Conservation (phyloP, 2,113 vertebrate genomes). For the Nothobranchius furzeri region DNA sequence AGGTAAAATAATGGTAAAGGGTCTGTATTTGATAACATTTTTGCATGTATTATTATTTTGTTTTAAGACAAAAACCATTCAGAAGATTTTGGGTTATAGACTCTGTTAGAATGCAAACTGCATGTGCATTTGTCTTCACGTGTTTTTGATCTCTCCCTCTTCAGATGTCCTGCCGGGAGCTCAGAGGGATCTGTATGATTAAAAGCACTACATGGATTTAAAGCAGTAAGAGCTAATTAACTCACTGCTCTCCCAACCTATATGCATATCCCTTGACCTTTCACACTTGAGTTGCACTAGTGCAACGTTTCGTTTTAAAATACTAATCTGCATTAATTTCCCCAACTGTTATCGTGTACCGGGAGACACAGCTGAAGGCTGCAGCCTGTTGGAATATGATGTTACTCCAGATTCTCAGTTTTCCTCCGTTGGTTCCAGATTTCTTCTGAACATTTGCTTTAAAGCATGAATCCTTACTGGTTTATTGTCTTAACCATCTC, state of each 20-base stretch:
- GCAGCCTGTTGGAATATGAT: slow-evolving; percentile 21
- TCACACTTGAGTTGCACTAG: slow-evolving; percentile 18
- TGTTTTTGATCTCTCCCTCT: slow-evolving; percentile 48
- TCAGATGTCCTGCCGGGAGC: slow-evolving; percentile 56
- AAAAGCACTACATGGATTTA: slow-evolving; percentile 57
- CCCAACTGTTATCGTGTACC: slow-evolving; percentile 15
- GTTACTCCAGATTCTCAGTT: slow-evolving; percentile 12
- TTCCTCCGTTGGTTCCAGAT: slow-evolving; percentile 21
- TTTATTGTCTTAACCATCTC: slow-evolving; percentile 13
- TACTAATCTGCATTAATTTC: slow-evolving; percentile 23
- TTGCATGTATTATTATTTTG: too few relatives aligned
- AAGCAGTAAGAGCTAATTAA: slow-evolving; percentile 58
- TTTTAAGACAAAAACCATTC: too few relatives aligned
- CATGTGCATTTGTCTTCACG: background rate
- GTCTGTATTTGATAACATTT: too few relatives aligned
- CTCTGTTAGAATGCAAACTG: background rate
- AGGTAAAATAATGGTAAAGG: too few relatives aligned
- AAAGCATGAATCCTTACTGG: slow-evolving; percentile 15
- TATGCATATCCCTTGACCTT: slow-evolving; percentile 37
- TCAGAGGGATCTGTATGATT: slow-evolving; percentile 46
- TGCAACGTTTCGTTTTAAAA: slow-evolving; percentile 6
- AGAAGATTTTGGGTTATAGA: background rate
- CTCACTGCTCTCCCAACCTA: slow-evolving; percentile 9
- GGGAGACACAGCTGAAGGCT: slow-evolving; percentile 27
- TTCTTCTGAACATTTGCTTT: slow-evolving; percentile 38